Evolutionary conservation across 35 echinoderm and acorn worm species (phyloP).

Genomic region (Ophioderma brevispina): DNA sequence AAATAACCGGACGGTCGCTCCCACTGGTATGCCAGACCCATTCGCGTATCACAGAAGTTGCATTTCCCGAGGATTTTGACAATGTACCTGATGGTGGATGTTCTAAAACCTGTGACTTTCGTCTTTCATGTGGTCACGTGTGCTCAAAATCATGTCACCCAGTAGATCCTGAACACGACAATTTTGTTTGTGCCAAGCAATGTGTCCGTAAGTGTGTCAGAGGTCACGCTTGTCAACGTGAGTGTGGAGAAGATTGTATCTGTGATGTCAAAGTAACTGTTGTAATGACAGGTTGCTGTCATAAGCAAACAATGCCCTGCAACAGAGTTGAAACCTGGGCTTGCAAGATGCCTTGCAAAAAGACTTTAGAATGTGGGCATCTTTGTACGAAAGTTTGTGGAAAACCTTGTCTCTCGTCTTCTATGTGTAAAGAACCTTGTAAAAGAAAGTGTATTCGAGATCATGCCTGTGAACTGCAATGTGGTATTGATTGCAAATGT

Average conservation of each 20-base stretch:
- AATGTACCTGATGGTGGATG: constrained; percentile 55
- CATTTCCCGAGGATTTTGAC: constrained; percentile 26
- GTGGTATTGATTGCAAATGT: background rate
- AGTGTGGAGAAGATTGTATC: constrained; percentile 33
- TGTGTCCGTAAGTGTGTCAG: background rate
- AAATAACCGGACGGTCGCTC: constrained; percentile 29
- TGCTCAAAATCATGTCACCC: constrained; percentile 45
- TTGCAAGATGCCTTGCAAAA: background rate
- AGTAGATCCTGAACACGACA: constrained; percentile 6
- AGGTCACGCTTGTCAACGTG: background rate
- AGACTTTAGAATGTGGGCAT: constrained; percentile 2
- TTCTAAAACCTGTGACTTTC: constrained; percentile 23
- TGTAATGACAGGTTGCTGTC: background rate
- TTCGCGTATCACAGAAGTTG: constrained; percentile 35
- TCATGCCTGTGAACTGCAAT: background rate
- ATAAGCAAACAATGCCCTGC: background rate
- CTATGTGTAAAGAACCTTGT: background rate
- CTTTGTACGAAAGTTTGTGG: background rate
- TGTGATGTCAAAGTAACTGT: background rate
- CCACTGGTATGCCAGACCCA: constrained; percentile 64
- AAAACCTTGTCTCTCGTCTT: too few species aligned
- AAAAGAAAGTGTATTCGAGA: background rate
- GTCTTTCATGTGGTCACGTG: constrained; percentile 53
- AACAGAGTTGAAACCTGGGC: background rate
- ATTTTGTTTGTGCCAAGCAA: constrained; percentile 22